These are phyloP conservation scores for Trinorchestia longiramus DNA, from an alignment of 1,140 invertebrate species.

Conservation along the genomic window DNA sequence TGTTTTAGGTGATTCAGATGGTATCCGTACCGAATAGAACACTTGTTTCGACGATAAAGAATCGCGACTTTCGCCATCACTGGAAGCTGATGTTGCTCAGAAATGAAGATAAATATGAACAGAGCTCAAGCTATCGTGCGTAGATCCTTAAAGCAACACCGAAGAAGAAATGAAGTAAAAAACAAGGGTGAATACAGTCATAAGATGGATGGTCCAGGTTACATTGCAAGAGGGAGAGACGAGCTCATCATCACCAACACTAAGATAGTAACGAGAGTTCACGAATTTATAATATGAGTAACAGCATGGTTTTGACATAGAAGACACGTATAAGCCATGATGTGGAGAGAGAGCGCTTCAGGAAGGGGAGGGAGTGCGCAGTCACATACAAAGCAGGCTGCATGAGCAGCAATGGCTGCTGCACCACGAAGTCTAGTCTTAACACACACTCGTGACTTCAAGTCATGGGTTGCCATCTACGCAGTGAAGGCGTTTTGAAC, in stretches of 20 bases:
- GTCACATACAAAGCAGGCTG: background rate
- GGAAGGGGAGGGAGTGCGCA: background rate
- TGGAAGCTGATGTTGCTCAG: background rate
- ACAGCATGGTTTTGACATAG: background rate
- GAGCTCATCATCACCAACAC: background rate
- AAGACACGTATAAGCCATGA: no score
- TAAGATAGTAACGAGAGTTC: background rate
- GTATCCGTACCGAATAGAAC: no score
- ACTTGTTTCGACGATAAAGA: no score
- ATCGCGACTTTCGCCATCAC: background rate
- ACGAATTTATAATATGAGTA: background rate
- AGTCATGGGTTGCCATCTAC: no score
- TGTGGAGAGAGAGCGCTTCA: no score
- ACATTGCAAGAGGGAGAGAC: no score
- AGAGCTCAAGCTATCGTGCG: background rate
- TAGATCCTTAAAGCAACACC: background rate
- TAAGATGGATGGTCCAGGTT: no score
- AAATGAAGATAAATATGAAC: background rate
- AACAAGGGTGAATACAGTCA: background rate
- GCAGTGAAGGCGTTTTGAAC: no score
- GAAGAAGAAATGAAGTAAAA: background rate
- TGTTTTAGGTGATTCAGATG: no score
- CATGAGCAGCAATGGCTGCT: background rate
- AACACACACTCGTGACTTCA: background rate
- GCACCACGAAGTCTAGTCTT: background rate